Conservation (phyloP, 1,140 invertebrate genomes). For the Bradysia coprophila region DNA sequence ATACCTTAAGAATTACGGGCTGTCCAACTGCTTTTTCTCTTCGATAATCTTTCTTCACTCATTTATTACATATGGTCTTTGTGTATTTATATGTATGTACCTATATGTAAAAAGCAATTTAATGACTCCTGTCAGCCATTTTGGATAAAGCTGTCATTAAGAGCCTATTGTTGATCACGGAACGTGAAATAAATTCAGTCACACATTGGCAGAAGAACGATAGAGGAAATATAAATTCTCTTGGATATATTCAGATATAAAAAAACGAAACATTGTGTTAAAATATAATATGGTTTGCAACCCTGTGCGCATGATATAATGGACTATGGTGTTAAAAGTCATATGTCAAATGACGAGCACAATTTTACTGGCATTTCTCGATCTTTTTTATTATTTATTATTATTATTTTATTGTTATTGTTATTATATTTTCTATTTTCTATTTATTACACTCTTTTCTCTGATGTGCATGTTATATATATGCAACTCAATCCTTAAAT, state of each 20-base stretch:
- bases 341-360: not conserved
- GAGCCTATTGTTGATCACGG: not conserved
- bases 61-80: not conserved
- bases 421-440: no score
- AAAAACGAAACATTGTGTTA: not conserved
- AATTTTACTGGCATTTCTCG: no score
- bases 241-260: not conserved
- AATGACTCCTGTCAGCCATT: not conserved
- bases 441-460: no score
- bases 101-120: not conserved
- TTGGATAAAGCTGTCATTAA: not conserved
- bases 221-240: not conserved
- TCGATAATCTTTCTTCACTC: no score
- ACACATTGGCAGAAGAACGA: not conserved
- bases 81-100: not conserved
- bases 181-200: not conserved
- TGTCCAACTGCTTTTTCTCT: no score
- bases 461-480: no score
- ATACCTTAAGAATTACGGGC: no score
- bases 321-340: not conserved
- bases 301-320: not conserved
- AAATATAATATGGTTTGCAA: not conserved
- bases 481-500: no score
- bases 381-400: no score
- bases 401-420: no score